Evolutionary conservation across 1,140 invertebrate species (phyloP), one percentile per base, ranked within the genome.

Genomic region (Homarus americanus): DNA sequence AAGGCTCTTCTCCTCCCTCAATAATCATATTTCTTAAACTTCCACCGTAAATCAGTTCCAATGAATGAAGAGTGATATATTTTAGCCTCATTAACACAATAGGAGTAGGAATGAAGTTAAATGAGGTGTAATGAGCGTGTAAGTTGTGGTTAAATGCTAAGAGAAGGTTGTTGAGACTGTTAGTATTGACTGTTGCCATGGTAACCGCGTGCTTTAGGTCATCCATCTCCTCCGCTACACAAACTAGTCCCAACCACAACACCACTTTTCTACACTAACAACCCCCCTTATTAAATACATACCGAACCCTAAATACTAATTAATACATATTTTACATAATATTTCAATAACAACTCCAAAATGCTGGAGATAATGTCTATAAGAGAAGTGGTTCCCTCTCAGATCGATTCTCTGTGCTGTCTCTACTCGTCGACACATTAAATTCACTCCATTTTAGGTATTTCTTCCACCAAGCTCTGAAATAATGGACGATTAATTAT

Each of bases 161-260:
- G 17, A 32, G 32, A 17, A 28, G 32, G 87, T 90, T 90, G 87
- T 36, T 66, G 53, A 10, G 34, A 7, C 36, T 90, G 87, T 82
- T 82, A 90, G 87, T 90, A 90, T 90, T 90, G 87, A 90, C 87
- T 90, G 87, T 82, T 83, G 87, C 40, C 79, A 90, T 90, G 79
- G 87, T 49, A 90, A 90, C 87, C 79, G 80, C 79, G 87, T 82
- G 79, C 79, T 83, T 72, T 89, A 82, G 63, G 87, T 90, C 79
- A 28, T 41, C 44, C 28, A 24, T n/a, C 79, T n/a, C 79, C 69
- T 90, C 87, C 87, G 79, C 87, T 28, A 3, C n/a, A 41, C n/a
- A 83, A 90, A 90, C 66, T 72, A 90, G 87, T 83, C 80, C 87
- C 78, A 20, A 41, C 32, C 44, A 38, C 79, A 41, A 79, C 75